phyloP scores from a whole-genome alignment of 2,888 invertebrate species.

The Torymus texanus region DNA sequence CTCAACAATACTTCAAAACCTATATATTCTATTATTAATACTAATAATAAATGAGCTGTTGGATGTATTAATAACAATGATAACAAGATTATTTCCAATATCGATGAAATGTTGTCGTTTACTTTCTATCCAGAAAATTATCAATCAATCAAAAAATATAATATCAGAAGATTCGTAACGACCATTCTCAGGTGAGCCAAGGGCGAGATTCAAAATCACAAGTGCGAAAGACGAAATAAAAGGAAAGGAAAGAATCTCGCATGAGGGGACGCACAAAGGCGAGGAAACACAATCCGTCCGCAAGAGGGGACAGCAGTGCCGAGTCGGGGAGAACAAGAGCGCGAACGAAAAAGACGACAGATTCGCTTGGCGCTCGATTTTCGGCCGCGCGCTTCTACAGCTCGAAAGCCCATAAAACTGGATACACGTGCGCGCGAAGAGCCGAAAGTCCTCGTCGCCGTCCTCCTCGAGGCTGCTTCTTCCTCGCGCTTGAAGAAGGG shows the following conservation, averaged over 20 bases:
- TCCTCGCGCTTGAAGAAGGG: slow-evolving; percentile 54
- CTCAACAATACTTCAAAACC: no score
- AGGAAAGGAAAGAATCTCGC: slow-evolving; percentile 4
- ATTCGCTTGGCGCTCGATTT: slow-evolving; percentile 19
- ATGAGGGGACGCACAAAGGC: not conserved
- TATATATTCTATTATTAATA: no score
- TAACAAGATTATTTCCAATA: no score
- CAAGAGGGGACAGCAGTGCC: not conserved
- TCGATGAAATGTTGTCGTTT: no score
- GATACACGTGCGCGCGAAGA: slow-evolving; percentile 35
- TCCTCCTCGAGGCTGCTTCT: slow-evolving; percentile 10
- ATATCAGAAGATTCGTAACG: no score
- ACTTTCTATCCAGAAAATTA: no score
- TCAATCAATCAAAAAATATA: no score
- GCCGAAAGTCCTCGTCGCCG: not conserved
- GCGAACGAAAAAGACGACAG: slow-evolving; percentile 20
- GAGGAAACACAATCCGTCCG: slow-evolving; percentile 30
- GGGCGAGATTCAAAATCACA: slow-evolving; percentile 7
- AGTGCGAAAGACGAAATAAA: not conserved
- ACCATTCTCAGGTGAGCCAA: not conserved
- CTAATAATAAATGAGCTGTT: no score
- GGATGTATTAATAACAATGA: no score
- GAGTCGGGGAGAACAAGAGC: not conserved
- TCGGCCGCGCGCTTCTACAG: slow-evolving; percentile 4
- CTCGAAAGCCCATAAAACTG: slow-evolving; percentile 54